Base-by-base conservation (phyloP, 1,140 invertebrate genomes). In the Meteorus sp. region DNA sequence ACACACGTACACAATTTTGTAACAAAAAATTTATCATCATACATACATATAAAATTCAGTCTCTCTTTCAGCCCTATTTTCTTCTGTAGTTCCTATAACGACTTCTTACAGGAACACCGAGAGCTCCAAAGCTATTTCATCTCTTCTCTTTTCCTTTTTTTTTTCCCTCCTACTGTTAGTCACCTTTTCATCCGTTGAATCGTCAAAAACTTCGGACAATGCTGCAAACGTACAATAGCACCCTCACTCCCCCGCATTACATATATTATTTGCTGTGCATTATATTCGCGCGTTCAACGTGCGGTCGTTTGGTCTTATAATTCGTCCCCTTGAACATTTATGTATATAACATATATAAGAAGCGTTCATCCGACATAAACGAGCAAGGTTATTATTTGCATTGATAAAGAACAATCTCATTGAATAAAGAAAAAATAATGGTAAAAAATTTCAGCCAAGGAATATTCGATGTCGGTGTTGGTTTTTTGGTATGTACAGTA, bases 321-420 rank as follows among this genome's bases (percentile, higher is more conserved):
- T 44, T 9, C 22, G 22, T 44, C 17, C 41, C 8, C 7, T 20
- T 44, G 6, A 55, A n/a, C n/a, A n/a, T n/a, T n/a, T n/a, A n/a
- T n/a, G n/a, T n/a, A n/a, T n/a, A n/a, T n/a, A n/a, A n/a, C n/a
- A n/a, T n/a, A n/a, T n/a, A n/a, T n/a, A n/a, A n/a, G n/a, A n/a
- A n/a, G n/a, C n/a, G n/a, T n/a, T n/a, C n/a, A 29, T 19, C 31
- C 59, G 33, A 43, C 48, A 52, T 61, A 27, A 39, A 58, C 41
- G 51, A 61, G 62, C 35, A 60, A 56, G 43, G 51, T 66, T 66
- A 67, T 70, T 71, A 70, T 71, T 65, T 62, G 60, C 63, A 65
- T 68, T 71, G 69, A 69, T 64, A 64, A 68, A 66, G 67, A 69
- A 66, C 66, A 62, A 62, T 52, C 56, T 68, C 65, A 66, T 6